These are phyloP conservation scores for Drosophila robusta DNA, from an alignment of 2,888 invertebrate genomes.

Conservation along the genomic window DNA sequence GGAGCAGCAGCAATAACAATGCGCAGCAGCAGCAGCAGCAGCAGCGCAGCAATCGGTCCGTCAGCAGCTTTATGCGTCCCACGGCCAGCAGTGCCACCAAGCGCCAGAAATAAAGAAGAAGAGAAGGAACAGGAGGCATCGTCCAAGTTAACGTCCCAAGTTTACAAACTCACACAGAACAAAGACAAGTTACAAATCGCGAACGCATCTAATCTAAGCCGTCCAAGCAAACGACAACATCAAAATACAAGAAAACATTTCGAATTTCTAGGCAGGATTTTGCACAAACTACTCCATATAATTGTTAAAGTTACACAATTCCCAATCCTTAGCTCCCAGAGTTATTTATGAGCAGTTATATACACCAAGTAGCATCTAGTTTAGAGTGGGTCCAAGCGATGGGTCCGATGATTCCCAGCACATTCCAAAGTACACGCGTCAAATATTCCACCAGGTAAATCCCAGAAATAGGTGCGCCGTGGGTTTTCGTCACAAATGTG, in stretches of 20 bases:
- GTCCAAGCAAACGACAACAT: slow-evolving; percentile 63
- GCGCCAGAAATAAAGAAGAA: slow-evolving; percentile 80
- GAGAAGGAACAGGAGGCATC: slow-evolving; percentile 11
- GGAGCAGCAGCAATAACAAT: slow-evolving; percentile 24
- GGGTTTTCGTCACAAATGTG: slow-evolving; percentile 55
- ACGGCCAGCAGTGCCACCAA: slow-evolving; percentile 94
- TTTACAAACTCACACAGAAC: slow-evolving; percentile 45
- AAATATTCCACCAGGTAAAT: slow-evolving; percentile 30
- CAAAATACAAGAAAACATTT: slow-evolving; percentile 43
- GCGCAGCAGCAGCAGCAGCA: slow-evolving; percentile 27
- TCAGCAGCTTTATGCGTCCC: slow-evolving; percentile 92
- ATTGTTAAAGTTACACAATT: slow-evolving; percentile 58
- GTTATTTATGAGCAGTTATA: slow-evolving; percentile 48
- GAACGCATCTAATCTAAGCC: slow-evolving; percentile 66
- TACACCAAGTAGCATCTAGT: slow-evolving; percentile 51
- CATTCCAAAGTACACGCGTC: slow-evolving; percentile 54
- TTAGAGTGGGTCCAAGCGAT: slow-evolving; percentile 56
- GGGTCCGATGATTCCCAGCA: slow-evolving; percentile 50
- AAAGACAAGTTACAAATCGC: slow-evolving; percentile 60
- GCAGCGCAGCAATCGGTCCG: slow-evolving; percentile 72
- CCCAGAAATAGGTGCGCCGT: slow-evolving; percentile 36
- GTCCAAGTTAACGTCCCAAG: slow-evolving; percentile 66
- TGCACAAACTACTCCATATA: slow-evolving; percentile 42
- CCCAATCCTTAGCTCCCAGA: slow-evolving; percentile 30
- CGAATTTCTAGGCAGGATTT: slow-evolving; percentile 79